A percentile compares a stretch with the other conserved stretches of the same genome.
These are phyloP conservation scores for Amphipoea oculea DNA, from an alignment of 2,888 invertebrate species.

Conservation along the genomic window DNA sequence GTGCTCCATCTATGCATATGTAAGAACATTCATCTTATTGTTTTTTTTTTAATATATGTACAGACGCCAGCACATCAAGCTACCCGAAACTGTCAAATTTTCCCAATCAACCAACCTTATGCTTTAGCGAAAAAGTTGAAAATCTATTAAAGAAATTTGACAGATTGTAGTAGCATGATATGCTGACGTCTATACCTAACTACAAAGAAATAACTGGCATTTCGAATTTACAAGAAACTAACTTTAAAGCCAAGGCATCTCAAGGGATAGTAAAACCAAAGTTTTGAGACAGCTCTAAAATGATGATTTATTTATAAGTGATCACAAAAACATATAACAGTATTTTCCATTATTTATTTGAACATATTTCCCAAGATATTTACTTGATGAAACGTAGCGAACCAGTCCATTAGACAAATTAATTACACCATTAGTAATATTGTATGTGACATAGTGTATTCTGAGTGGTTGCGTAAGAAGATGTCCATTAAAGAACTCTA, in stretches of 20 bases:
- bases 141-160: too few species aligned
- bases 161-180: too few species aligned
- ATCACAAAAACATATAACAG: not conserved
- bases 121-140: too few species aligned
- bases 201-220: not conserved
- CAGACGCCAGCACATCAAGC: too few species aligned
- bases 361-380: constrained; percentile 23
- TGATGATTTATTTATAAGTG: not conserved
- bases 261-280: not conserved
- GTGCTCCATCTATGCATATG: too few species aligned
- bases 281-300: not conserved
- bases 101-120: too few species aligned
- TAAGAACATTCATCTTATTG: too few species aligned
- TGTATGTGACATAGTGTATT: not conserved
- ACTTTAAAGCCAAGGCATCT: not conserved
- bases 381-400: constrained; percentile 20
- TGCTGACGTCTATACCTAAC: too few species aligned
- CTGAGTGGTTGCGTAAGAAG: not conserved
- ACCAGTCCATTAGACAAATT: constrained; percentile 57
- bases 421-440: constrained; percentile 37
- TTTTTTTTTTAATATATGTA: too few species aligned
- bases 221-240: not conserved
- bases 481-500: not conserved
- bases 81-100: too few species aligned
- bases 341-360: not conserved